These are phyloP conservation scores for Telmatochromis sp. DNA, from an alignment of 2,113 vertebrate species.

Conservation along the genomic window DNA sequence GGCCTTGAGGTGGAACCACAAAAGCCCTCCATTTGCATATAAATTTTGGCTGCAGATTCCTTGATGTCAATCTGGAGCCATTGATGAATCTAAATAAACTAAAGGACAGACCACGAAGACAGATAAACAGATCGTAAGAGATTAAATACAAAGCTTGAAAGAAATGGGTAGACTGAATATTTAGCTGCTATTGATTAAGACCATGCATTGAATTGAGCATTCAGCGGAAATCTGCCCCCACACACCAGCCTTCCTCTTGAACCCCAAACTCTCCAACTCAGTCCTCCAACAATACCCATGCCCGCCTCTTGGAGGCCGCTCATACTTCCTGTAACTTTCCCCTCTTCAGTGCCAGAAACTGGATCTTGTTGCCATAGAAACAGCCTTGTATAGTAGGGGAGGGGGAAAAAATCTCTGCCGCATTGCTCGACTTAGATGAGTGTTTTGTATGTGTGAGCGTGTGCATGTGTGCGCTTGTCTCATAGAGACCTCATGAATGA, in stretches of 20 bases:
- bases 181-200: constrained; percentile 23
- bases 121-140: neutral
- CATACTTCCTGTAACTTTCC: constrained; percentile 72
- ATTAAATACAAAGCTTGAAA: neutral
- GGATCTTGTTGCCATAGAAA: constrained; percentile 77
- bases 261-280: neutral
- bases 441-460: constrained; percentile 31
- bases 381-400: constrained; percentile 57
- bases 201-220: neutral
- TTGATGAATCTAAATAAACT: constrained; percentile 14
- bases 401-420: constrained; percentile 53
- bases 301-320: constrained; percentile 52
- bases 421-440: constrained; percentile 67
- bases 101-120: neutral
- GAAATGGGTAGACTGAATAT: neutral
- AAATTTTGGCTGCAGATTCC: constrained; percentile 33
- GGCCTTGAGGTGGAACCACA: constrained; percentile 6
- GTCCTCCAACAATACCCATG: neutral
- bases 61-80: constrained; percentile 21
- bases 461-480: constrained; percentile 16
- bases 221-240: neutral
- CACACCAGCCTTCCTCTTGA: neutral
- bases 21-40: constrained; percentile 35
- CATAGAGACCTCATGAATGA: constrained; percentile 43
- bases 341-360: constrained; percentile 71